A percentile compares a stretch with the other conserved stretches of the same genome.
Evolutionary conservation across 2,113 vertebrate genomes (phyloP).

Genomic region (Platichthys flesus): DNA sequence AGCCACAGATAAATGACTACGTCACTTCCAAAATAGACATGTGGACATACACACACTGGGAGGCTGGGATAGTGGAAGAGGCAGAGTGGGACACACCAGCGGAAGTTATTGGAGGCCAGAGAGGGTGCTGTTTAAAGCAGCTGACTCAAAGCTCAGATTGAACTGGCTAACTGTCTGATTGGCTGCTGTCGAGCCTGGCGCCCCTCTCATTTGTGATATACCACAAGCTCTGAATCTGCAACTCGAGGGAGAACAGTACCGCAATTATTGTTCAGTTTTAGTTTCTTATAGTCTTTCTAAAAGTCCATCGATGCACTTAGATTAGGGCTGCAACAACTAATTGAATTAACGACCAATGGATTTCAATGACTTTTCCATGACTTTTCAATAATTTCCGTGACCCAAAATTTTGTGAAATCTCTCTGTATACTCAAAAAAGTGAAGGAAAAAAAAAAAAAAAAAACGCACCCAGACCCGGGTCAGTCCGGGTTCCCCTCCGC

Average conservation of each 20-base stretch:
- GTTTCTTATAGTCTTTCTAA: background rate
- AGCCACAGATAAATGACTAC: too few species aligned
- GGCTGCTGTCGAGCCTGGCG: background rate
- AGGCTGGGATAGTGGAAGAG: background rate
- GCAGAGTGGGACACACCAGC: background rate
- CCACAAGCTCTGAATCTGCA: background rate
- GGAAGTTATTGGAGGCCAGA: slow-evolving; percentile 34
- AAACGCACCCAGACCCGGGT: too few species aligned
- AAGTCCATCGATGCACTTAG: background rate
- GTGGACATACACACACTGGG: background rate
- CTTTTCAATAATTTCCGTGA: too few species aligned
- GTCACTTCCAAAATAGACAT: background rate
- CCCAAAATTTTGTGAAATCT: too few species aligned
- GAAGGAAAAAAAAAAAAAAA: too few species aligned
- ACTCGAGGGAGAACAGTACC: background rate
- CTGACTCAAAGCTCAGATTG: slow-evolving; percentile 43
- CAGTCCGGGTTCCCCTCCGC: too few species aligned
- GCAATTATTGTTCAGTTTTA: background rate
- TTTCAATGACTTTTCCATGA: too few species aligned
- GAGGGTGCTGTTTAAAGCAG: slow-evolving; percentile 23
- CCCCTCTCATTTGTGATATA: background rate
- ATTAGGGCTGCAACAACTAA: too few species aligned
- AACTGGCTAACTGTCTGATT: slow-evolving; percentile 28
- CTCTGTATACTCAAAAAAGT: too few species aligned
- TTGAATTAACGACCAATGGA: too few species aligned